Base-by-base conservation (phyloP, 2,888 invertebrate species). In the Lycaena phlaeas region DNA sequence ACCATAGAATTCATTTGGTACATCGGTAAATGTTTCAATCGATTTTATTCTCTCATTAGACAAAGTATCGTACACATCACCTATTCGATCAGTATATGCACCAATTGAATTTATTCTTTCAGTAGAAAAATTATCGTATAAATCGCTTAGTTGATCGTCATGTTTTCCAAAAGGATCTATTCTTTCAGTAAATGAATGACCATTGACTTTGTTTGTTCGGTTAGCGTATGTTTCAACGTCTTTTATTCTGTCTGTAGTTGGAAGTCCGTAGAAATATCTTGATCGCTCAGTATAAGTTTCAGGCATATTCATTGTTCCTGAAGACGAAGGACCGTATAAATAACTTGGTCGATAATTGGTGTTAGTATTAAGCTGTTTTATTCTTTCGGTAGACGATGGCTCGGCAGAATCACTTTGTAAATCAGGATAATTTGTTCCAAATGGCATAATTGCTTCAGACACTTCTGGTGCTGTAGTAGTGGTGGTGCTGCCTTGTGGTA, bases 1-100 rank as follows among this genome's bases (percentile, higher is more conserved):
- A 7, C 10, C 14, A 11, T 29, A 12, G 12, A 38, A 41, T 5
- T 30, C 38, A 12, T 12, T 34, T 12, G 43, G 41, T 17, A 3
- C 15, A 27, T 34, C 14, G 7, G n/a, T 14, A n/a, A 7, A 14
- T 17, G 18, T 12, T 22, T 9, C 14, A 26, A n/a, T n/a, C n/a
- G 10, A 37, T 7, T 30, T 29, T 1, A 29, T 10, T 15, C 11
- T 31, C 5, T 31, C 31, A 5, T 15, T 31, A 11, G 18, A 18
- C 1, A 17, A 31, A 10, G 18, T 10, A 7, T 11, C 11, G 11
- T 31, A 10, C 2, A 15, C 6, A 2, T 18, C 17, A 17, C 7
- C 15, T 30, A 15, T 10, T 30, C 15, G 4, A 30, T 10, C 30
- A 10, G 4, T 10, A 30, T 14, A 29, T n/a, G n/a, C 4, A 9